Base-by-base conservation (phyloP, 1,140 invertebrate genomes). In the Cotesia chilonis region DNA sequence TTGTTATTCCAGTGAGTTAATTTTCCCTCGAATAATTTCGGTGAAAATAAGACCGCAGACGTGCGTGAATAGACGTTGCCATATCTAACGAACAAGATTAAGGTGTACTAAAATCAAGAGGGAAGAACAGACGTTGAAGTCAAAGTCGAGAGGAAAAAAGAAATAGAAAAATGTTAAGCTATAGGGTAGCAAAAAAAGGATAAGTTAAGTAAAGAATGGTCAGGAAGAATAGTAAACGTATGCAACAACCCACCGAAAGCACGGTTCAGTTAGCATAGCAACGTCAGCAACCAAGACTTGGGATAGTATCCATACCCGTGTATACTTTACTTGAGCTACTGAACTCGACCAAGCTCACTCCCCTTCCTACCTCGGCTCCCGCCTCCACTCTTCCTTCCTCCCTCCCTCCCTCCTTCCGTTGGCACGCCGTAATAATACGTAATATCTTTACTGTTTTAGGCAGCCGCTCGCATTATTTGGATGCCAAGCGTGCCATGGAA, bases 391-490 rank as follows among this genome's bases (percentile, higher is more conserved):
- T 17, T 17, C 17, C 17, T 17, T 1, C 66, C 57, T 55, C 41
- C 51, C 28, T 67, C 71, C 55, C 69, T 35, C 41, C 51, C 28
- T 67, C 71, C 55, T 66, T 35, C 75, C 77, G 77, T 77, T 78
- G 81, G 77, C 81, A 80, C 78, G 77, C 78, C 80, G 82, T 83
- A 84, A 83, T 83, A 84, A 84, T 84, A 82, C 82, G 81, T 84
- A 83, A 84, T 84, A 83, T 84, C 81, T 84, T 84, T 82, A 84
- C 82, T 84, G 81, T 84, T 84, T 83, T 83, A 83, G 82, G 81
- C 82, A 84, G 81, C 78, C 78, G 77, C 81, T 82, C 78, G 81
- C 82, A 79, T 83, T 84, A 84, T 83, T 84, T 77, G 82, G 77
- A 84, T 84, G 81, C 82, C 82, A 75, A 64, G 81, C 83, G 78